These are phyloP conservation scores for Dexiosoma caninum DNA, from an alignment of 2,888 invertebrate species.

Conservation along the genomic window DNA sequence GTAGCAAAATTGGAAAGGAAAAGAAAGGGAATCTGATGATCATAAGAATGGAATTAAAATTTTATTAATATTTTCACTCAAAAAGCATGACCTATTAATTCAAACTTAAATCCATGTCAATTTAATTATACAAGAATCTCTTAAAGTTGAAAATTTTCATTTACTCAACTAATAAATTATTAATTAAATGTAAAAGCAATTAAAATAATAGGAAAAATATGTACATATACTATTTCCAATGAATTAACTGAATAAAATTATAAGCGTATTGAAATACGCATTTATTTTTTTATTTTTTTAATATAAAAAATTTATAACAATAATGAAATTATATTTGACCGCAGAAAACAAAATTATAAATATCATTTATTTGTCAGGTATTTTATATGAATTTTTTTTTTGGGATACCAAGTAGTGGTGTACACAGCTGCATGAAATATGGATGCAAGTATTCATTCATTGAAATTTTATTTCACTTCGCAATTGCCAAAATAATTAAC, in stretches of 20 bases:
- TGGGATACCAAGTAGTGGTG: not conserved
- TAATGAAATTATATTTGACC: constrained; percentile 37
- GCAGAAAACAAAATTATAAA: constrained; percentile 32
- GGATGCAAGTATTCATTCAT: too few species aligned
- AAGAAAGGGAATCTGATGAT: too few species aligned
- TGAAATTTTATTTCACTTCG: too few species aligned
- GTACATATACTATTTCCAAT: too few species aligned
- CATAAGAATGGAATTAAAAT: too few species aligned
- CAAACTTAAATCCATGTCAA: too few species aligned
- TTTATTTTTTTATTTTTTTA: not conserved
- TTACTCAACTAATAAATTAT: constrained; percentile 26
- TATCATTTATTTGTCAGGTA: constrained; percentile 25
- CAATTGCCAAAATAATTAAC: too few species aligned
- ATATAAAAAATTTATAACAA: not conserved
- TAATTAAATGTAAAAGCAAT: constrained; percentile 34
- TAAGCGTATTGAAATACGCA: not conserved
- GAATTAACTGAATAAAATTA: constrained; percentile 18
- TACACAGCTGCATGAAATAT: not conserved
- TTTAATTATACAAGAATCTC: too few species aligned
- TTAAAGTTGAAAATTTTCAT: not conserved
- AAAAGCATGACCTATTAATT: too few species aligned
- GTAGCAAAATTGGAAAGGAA: too few species aligned
- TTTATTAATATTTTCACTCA: too few species aligned
- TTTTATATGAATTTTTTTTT: not conserved
- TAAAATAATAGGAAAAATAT: not conserved